Evolutionary conservation across 2,888 invertebrate genomes (phyloP).

Genomic region (Vanessa cardui): DNA sequence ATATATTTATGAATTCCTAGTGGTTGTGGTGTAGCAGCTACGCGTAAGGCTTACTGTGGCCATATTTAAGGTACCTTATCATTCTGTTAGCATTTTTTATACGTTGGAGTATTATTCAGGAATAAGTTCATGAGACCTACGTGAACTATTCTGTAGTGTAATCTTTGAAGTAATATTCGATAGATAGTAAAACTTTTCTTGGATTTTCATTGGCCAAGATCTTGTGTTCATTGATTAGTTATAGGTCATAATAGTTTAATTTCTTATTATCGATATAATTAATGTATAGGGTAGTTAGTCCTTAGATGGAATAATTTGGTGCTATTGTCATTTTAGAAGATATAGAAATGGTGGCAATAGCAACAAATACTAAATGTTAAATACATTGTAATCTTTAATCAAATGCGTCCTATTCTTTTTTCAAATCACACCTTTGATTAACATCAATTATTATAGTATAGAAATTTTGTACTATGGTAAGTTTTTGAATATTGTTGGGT

Average conservation of each 20-base stretch:
- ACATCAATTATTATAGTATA: constrained; percentile 13
- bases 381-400: constrained; percentile 51
- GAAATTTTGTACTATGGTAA: constrained; percentile 56
- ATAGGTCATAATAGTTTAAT: constrained; percentile 47
- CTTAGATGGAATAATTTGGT: constrained; percentile 16
- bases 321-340: constrained; percentile 19
- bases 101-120: constrained; percentile 9
- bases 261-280: constrained; percentile 21
- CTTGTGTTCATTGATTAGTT: constrained; percentile 73
- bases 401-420: constrained; percentile 58
- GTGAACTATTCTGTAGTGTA: not conserved
- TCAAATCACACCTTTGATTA: constrained; percentile 24
- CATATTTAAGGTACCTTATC: constrained; percentile 50
- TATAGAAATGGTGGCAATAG: constrained; percentile 7
- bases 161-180: constrained; percentile 10
- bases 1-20: constrained; percentile 43
- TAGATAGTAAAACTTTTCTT: constrained; percentile 52
- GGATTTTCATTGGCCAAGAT: constrained; percentile 64
- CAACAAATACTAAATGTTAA: constrained; percentile 18
- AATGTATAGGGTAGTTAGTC: constrained; percentile 17
- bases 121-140: not conserved
- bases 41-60: constrained; percentile 33
- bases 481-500: constrained; percentile 45
- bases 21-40: constrained; percentile 47
- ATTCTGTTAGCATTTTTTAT: constrained; percentile 42